Conservation (phyloP, 2,888 invertebrate genomes). For the Andrena marginata region DNA sequence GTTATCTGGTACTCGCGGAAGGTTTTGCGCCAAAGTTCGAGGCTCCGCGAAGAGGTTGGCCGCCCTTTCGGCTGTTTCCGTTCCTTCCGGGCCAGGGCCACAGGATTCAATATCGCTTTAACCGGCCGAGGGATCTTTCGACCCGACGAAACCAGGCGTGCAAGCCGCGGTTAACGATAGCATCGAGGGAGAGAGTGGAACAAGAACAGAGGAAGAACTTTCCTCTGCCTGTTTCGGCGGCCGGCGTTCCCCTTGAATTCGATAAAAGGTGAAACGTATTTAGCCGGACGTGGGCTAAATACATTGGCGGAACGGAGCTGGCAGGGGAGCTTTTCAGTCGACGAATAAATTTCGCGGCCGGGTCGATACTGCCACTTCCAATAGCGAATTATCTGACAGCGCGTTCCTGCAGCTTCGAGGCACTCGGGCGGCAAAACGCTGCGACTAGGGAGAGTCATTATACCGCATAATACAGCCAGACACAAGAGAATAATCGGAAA, state of each 20-base stretch:
- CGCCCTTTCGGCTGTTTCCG: constrained; percentile 19
- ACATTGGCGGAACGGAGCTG: too few species aligned
- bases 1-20: neutral
- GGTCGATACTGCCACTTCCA: too few species aligned
- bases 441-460: too few species aligned
- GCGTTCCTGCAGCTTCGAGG: too few species aligned
- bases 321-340: neutral
- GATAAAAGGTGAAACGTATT: constrained; percentile 15
- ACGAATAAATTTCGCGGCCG: neutral
- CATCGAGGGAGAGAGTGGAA: constrained; percentile 11
- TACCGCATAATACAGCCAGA: too few species aligned
- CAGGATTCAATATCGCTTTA: constrained; percentile 44
- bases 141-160: neutral
- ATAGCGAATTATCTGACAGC: too few species aligned
- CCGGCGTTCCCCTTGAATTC: constrained; percentile 23
- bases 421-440: too few species aligned
- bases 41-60: neutral
- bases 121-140: constrained; percentile 9
- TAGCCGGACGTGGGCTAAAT: neutral
- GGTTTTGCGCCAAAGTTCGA: neutral
- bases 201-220: constrained; percentile 8
- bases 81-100: constrained; percentile 3
- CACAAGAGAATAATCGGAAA: too few species aligned
- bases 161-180: constrained; percentile 34
- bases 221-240: neutral